Evolutionary conservation across 2,113 vertebrate species (phyloP).

Genomic region (Hippocampus comes): DNA sequence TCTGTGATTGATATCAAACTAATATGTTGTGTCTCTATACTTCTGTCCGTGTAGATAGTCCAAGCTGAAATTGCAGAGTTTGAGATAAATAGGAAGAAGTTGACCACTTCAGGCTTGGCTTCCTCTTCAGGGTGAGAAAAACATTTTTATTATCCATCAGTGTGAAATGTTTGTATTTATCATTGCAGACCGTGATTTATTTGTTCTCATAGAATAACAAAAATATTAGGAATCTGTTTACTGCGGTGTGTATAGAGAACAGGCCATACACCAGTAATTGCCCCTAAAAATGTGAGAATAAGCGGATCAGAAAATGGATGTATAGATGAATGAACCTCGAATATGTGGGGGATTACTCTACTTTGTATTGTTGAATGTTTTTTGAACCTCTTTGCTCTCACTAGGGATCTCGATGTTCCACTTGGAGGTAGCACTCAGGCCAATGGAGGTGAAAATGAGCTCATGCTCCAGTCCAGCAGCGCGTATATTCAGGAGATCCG

Average conservation of each 20-base stretch:
- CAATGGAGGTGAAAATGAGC: slow-evolving; percentile 19
- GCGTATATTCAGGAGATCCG: slow-evolving; percentile 84
- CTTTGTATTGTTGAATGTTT: neutral
- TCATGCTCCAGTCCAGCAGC: slow-evolving; percentile 73
- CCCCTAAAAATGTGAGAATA: too few species aligned
- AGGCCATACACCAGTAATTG: neutral
- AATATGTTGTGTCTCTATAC: neutral
- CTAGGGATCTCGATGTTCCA: slow-evolving; percentile 21
- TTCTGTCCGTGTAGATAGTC: slow-evolving; percentile 67
- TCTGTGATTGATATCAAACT: neutral
- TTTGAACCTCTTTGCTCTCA: slow-evolving; percentile 8
- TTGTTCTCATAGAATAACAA: neutral
- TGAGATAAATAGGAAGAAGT: slow-evolving; percentile 75
- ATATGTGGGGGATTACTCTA: neutral
- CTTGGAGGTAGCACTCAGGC: slow-evolving; percentile 2
- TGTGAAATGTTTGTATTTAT: too few species aligned
- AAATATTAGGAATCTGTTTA: neutral
- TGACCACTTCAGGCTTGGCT: slow-evolving; percentile 25
- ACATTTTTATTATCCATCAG: neutral
- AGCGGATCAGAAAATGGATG: too few species aligned
- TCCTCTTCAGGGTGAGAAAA: slow-evolving; percentile 52
- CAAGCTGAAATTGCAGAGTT: slow-evolving; percentile 82
- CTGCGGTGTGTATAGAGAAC: neutral
- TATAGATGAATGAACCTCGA: too few species aligned
- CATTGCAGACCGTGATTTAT: neutral